A percentile compares a stretch with the other conserved stretches of the same genome.
These are phyloP conservation scores for Oxyteleia sp. DNA, from an alignment of 2,888 invertebrate genomes.

Conservation along the genomic window DNA sequence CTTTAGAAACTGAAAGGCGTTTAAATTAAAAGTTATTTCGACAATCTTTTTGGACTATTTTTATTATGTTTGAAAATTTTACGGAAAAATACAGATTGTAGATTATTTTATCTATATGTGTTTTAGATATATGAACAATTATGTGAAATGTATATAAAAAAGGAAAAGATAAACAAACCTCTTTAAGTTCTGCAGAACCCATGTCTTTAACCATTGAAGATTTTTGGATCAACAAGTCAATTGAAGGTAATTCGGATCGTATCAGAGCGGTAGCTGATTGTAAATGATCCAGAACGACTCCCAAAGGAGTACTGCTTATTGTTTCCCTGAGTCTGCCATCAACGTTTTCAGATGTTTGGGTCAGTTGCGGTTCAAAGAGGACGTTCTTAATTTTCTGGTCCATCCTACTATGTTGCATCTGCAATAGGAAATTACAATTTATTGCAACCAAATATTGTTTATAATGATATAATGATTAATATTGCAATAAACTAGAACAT, in stretches of 20 bases:
- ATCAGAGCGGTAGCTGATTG: constrained; percentile 82
- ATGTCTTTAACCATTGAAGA: constrained; percentile 85
- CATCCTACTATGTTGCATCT: constrained; percentile 86
- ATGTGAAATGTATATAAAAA: no score
- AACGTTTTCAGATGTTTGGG: constrained; percentile 77
- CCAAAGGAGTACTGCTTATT: constrained; percentile 82
- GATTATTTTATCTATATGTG: no score
- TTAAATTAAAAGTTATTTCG: no score
- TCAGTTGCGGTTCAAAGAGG: constrained; percentile 84
- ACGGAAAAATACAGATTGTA: no score
- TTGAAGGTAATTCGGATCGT: constrained; percentile 82
- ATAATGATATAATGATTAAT: no score
- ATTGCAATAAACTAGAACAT: no score
- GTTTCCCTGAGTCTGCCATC: constrained; percentile 80
- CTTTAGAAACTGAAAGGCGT: no score
- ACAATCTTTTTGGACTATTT: no score
- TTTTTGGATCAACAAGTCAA: constrained; percentile 82
- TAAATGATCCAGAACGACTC: constrained; percentile 84
- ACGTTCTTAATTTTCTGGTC: constrained; percentile 85
- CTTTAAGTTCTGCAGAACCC: constrained; percentile 89
- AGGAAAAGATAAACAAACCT: constrained; percentile 72
- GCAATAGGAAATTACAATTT: constrained; percentile 8
- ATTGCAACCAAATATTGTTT: no score
- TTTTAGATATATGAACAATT: no score
- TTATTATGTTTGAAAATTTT: no score